Evolutionary conservation across 2,888 invertebrate genomes (phyloP).

Genomic region (Julus scandinavius): DNA sequence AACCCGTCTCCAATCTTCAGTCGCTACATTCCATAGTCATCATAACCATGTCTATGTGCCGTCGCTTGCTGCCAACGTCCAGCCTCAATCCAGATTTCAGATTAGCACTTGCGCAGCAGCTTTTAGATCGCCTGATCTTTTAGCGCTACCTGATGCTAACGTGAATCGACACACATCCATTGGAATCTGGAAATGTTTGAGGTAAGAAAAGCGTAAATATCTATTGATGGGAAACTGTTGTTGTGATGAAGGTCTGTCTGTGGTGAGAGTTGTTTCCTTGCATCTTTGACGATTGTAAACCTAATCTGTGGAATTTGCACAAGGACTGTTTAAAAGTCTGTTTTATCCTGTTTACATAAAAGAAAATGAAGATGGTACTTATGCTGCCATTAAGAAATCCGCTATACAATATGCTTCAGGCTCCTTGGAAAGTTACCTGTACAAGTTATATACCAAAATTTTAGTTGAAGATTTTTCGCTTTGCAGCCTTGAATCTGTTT

Average conservation of each 20-base stretch:
- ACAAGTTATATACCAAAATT: background rate
- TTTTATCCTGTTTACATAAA: too few species aligned
- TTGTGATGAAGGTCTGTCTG: too few species aligned
- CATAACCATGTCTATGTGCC: constrained; percentile 55
- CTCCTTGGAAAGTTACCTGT: too few species aligned
- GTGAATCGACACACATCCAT: constrained; percentile 59
- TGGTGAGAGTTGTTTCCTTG: too few species aligned
- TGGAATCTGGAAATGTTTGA: constrained; percentile 64
- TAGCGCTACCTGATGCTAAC: constrained; percentile 56
- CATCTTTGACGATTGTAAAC: too few species aligned
- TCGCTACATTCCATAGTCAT: constrained; percentile 67
- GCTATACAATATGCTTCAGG: too few species aligned
- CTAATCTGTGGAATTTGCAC: too few species aligned
- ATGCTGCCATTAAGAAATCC: too few species aligned
- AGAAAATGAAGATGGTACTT: too few species aligned
- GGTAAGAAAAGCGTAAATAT: constrained; percentile 60
- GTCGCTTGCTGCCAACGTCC: constrained; percentile 49
- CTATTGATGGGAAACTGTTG: background rate
- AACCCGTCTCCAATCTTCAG: constrained; percentile 94
- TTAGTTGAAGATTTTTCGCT: background rate
- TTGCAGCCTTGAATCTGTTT: background rate
- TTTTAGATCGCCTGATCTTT: constrained; percentile 50
- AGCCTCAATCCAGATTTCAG: constrained; percentile 56
- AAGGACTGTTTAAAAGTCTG: too few species aligned
- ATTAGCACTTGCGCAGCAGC: constrained; percentile 58